phyloP scores from a whole-genome alignment of 2,888 invertebrate species.

The Ornithoptera priamus region DNA sequence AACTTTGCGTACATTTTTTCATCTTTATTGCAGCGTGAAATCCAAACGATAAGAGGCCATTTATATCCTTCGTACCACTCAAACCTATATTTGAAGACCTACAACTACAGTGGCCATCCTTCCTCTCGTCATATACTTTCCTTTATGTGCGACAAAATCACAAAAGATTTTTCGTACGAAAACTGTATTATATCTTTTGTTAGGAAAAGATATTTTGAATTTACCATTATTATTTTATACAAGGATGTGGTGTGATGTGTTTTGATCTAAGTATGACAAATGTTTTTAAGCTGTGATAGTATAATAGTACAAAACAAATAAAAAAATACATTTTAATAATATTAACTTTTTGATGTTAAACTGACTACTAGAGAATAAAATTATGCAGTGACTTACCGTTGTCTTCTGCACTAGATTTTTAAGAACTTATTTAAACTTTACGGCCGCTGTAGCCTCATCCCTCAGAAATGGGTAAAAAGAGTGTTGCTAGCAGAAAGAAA shows the following conservation, averaged over 20 bases:
- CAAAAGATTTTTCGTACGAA: constrained; percentile 2
- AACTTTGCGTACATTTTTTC: constrained; percentile 10
- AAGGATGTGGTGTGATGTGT: not conserved
- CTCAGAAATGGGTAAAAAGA: too few relatives aligned
- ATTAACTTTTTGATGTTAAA: too few relatives aligned
- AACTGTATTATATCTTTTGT: not conserved
- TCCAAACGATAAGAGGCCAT: constrained; percentile 21
- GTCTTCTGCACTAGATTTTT: too few relatives aligned
- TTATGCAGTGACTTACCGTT: too few relatives aligned
- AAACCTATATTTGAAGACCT: constrained; percentile 17
- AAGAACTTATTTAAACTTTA: too few relatives aligned
- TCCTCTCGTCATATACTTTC: constrained; percentile 5
- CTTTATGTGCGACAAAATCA: constrained; percentile 15
- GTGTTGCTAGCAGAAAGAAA: too few relatives aligned
- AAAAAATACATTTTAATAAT: too few relatives aligned
- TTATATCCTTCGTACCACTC: constrained; percentile 20
- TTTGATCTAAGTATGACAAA: not conserved
- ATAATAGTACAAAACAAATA: too few relatives aligned
- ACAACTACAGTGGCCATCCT: constrained; percentile 2
- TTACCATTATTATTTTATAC: not conserved
- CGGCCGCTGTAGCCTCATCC: too few relatives aligned
- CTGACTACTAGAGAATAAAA: too few relatives aligned
- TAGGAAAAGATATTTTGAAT: not conserved
- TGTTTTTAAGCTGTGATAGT: too few relatives aligned
- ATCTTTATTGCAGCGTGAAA: constrained; percentile 25